These are phyloP conservation scores for Drosophila mulleri DNA, from an alignment of 2,888 invertebrate species.

Conservation along the genomic window DNA sequence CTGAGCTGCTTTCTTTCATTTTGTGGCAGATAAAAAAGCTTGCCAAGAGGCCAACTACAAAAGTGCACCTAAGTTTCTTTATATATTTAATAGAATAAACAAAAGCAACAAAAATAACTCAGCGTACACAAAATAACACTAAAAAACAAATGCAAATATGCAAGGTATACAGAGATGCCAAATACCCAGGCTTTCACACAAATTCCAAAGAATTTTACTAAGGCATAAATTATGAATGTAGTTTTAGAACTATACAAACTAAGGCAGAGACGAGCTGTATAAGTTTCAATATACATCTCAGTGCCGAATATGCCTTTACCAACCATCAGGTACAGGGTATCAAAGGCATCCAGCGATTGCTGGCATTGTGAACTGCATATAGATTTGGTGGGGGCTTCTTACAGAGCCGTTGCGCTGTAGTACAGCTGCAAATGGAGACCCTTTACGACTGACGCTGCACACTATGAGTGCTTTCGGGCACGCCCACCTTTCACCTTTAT, in stretches of 20 bases:
- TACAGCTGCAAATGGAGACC: constrained; percentile 39
- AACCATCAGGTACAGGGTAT: constrained; percentile 9
- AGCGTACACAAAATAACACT: constrained; percentile 16
- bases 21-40: constrained; percentile 55
- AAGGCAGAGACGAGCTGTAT: neutral
- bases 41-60: constrained; percentile 62
- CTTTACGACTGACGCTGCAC: constrained; percentile 61
- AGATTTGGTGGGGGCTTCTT: constrained; percentile 42
- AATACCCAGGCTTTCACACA: constrained; percentile 12
- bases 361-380: constrained; percentile 30
- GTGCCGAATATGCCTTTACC: too few species aligned
- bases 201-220: neutral
- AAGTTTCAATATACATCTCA: neutral
- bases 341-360: constrained; percentile 1
- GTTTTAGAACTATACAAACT: too few species aligned
- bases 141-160: neutral
- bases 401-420: constrained; percentile 17
- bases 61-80: constrained; percentile 76
- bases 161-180: neutral
- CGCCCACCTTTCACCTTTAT: constrained; percentile 70
- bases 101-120: neutral
- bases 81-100: constrained; percentile 43
- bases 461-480: constrained; percentile 26
- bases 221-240: neutral
- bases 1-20: constrained; percentile 7